Evolutionary conservation across 2,888 invertebrate genomes (phyloP).

Genomic region (Acrobasis repandana): DNA sequence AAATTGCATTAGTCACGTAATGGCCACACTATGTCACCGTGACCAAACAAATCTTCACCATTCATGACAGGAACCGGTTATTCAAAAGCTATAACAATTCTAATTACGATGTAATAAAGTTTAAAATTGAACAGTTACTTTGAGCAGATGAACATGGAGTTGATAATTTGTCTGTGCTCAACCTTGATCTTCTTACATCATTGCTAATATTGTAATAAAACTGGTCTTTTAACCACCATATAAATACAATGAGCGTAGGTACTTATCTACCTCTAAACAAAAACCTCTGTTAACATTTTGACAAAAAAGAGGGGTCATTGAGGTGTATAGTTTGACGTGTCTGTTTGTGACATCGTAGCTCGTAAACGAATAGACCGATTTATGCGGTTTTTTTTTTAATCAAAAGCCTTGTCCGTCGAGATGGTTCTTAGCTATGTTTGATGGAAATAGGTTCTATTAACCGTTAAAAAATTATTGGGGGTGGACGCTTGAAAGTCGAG

Average conservation of each 20-base stretch:
- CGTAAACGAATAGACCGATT: too few species aligned
- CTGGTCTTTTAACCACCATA: slow-evolving; percentile 4
- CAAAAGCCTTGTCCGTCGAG: too few species aligned
- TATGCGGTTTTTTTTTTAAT: too few species aligned
- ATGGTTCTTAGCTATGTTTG: too few species aligned
- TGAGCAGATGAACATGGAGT: background rate
- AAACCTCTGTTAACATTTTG: background rate
- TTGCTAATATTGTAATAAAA: slow-evolving; percentile 22
- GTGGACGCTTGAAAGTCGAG: too few species aligned
- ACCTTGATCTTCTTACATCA: slow-evolving; percentile 26
- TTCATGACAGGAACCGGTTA: slow-evolving; percentile 10
- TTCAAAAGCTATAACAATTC: slow-evolving; percentile 8
- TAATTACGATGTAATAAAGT: slow-evolving; percentile 15
- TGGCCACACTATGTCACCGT: slow-evolving; percentile 24
- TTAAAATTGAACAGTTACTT: background rate
- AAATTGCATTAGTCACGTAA: slow-evolving; percentile 29
- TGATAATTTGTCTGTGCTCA: slow-evolving; percentile 23
- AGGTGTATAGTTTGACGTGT: too few species aligned
- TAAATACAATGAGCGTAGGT: background rate
- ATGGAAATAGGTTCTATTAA: too few species aligned
- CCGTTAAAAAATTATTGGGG: too few species aligned
- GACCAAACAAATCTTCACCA: slow-evolving; percentile 28
- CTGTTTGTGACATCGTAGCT: too few species aligned
- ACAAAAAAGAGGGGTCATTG: too few species aligned
- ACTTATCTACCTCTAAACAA: background rate